Evolutionary conservation across 1,140 invertebrate genomes (phyloP).

Genomic region (Papilio machaon): DNA sequence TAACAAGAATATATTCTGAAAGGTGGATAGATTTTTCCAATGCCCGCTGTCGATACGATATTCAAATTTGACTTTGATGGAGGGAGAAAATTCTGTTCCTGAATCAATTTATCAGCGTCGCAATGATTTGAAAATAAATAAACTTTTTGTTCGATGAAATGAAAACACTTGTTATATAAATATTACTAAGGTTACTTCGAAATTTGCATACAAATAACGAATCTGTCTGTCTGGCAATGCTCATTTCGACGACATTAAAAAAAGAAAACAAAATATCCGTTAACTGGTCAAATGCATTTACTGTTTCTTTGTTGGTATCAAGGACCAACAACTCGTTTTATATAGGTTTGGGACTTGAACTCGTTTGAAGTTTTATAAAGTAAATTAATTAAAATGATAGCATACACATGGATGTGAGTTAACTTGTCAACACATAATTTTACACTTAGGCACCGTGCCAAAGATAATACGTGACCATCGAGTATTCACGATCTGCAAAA

Average conservation of each 20-base stretch:
- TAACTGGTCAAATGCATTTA: too few species aligned
- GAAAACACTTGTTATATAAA: neutral
- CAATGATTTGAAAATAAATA: slow-evolving; percentile 24
- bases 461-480: slow-evolving; percentile 19
- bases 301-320: too few species aligned
- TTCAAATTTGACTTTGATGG: slow-evolving; percentile 15
- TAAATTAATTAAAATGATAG: neutral
- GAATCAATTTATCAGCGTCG: slow-evolving; percentile 26
- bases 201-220: neutral
- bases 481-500: slow-evolving; percentile 8
- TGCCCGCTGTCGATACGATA: slow-evolving; percentile 8
- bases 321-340: too few species aligned
- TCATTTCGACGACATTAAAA: neutral
- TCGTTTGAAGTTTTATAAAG: neutral
- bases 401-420: neutral
- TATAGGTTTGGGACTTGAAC: too few species aligned
- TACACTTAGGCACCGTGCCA: slow-evolving; percentile 3
- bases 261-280: neutral
- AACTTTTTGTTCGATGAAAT: neutral
- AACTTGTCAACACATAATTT: slow-evolving; percentile 6
- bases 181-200: neutral
- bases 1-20: neutral
- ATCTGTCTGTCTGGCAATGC: neutral
- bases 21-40: neutral
- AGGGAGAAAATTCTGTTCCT: slow-evolving; percentile 12